Percentiles rank a stretch among this genome's conserved stretches.
Conservation (phyloP, 2,888 invertebrate species). For the Metacarcinus magister region DNA sequence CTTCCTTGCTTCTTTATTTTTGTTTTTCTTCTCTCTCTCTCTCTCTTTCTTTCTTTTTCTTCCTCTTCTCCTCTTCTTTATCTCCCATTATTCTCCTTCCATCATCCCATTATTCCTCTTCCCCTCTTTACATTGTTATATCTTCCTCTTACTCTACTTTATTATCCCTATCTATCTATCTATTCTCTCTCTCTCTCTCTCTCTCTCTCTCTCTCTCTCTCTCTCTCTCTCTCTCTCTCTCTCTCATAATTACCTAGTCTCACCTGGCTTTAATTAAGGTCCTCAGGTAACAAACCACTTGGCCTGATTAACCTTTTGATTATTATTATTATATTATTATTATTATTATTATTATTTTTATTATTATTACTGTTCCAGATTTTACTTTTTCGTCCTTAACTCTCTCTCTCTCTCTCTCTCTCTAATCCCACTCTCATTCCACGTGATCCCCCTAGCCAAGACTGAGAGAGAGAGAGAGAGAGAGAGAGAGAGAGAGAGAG, state of each 20-base stretch:
- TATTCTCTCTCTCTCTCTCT: neutral
- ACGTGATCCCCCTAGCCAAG: no score
- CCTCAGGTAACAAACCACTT: neutral
- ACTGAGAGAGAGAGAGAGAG: neutral
- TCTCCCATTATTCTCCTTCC: neutral
- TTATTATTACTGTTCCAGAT: neutral
- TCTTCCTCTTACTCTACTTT: neutral
- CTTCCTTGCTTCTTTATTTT: no score
- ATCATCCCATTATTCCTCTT: no score
- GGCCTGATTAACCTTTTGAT: neutral
- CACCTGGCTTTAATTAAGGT: neutral
- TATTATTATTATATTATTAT: neutral
- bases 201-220: slow-evolving; percentile 4
- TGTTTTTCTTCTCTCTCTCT: no score
- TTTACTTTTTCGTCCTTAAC: no score
- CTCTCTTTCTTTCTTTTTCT: neutral
- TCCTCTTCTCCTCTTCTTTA: neutral
- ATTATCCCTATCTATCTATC: neutral
- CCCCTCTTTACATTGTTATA: no score
- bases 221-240: slow-evolving; percentile 26
- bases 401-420: no score
- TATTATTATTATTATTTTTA: no score
- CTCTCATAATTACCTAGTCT: neutral
- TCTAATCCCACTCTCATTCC: no score
- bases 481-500: slow-evolving; percentile 26